Evolutionary conservation across 2,113 vertebrate species (phyloP).

Genomic region (Suricata suricatta): DNA sequence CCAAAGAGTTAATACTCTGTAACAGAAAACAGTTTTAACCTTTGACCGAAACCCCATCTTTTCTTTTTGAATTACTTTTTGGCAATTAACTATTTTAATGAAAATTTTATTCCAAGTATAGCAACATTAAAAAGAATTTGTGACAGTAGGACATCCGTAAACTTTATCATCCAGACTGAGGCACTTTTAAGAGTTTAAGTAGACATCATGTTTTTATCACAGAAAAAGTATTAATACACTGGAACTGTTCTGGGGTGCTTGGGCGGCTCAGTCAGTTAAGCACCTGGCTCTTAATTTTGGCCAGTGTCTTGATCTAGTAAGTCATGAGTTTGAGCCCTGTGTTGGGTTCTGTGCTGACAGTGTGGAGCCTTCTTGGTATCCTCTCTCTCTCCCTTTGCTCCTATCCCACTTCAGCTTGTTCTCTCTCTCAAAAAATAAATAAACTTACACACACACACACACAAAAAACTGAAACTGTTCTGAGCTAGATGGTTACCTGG

Average conservation of each 20-base stretch:
- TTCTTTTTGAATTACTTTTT: slow-evolving; percentile 27
- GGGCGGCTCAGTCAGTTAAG: too few relatives aligned
- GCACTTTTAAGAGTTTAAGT: slow-evolving; percentile 6
- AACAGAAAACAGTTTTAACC: background rate
- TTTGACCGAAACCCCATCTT: slow-evolving; percentile 23
- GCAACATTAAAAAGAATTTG: slow-evolving; percentile 10
- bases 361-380: too few relatives aligned
- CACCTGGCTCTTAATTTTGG: too few relatives aligned
- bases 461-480: background rate
- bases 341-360: too few relatives aligned
- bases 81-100: background rate
- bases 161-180: background rate
- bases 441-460: too few relatives aligned
- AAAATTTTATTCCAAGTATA: slow-evolving; percentile 27
- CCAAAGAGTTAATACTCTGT: background rate
- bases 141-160: background rate
- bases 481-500: background rate
- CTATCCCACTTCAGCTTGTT: too few relatives aligned
- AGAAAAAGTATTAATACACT: background rate
- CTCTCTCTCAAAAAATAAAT: too few relatives aligned
- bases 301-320: too few relatives aligned
- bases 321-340: too few relatives aligned
- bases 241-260: background rate
- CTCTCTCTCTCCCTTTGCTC: too few relatives aligned
- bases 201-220: background rate